Evolutionary conservation across 2,888 invertebrate species (phyloP).

Genomic region (Pogonocherus hispidulus): DNA sequence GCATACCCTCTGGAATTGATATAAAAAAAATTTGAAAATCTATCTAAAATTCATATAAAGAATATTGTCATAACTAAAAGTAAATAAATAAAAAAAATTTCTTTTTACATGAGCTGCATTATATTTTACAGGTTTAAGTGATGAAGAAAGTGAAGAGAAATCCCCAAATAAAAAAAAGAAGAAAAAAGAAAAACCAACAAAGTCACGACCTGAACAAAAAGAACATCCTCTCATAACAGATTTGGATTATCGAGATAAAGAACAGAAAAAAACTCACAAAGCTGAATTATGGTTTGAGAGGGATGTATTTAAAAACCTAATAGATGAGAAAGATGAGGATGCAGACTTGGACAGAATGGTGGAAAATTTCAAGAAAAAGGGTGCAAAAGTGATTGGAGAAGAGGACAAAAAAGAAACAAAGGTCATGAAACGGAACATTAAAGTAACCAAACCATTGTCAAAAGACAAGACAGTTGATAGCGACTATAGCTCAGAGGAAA

Average conservation of each 20-base stretch:
- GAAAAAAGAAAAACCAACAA: constrained; percentile 51
- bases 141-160: constrained; percentile 69
- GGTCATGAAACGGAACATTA: constrained; percentile 45
- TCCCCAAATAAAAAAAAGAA: constrained; percentile 66
- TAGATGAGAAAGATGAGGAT: constrained; percentile 89
- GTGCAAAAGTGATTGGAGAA: constrained; percentile 70
- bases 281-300: constrained; percentile 92
- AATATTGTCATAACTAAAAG: too few species aligned
- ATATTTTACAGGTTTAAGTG: constrained; percentile 73
- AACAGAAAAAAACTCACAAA: constrained; percentile 80
- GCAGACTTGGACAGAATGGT: constrained; percentile 86
- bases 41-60: too few species aligned
- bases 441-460: constrained; percentile 32
- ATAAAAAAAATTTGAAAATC: too few species aligned
- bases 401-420: constrained; percentile 64
- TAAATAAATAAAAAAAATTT: background rate
- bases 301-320: constrained; percentile 84
- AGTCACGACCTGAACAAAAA: constrained; percentile 53
- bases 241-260: constrained; percentile 82
- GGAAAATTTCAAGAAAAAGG: constrained; percentile 80
- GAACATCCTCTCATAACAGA: constrained; percentile 85
- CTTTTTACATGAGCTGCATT: background rate
- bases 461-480: constrained; percentile 52
- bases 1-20: too few species aligned
- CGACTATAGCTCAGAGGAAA: constrained; percentile 62